Conservation (phyloP, 2,113 vertebrate genomes). For the Bungarus multicinctus region DNA sequence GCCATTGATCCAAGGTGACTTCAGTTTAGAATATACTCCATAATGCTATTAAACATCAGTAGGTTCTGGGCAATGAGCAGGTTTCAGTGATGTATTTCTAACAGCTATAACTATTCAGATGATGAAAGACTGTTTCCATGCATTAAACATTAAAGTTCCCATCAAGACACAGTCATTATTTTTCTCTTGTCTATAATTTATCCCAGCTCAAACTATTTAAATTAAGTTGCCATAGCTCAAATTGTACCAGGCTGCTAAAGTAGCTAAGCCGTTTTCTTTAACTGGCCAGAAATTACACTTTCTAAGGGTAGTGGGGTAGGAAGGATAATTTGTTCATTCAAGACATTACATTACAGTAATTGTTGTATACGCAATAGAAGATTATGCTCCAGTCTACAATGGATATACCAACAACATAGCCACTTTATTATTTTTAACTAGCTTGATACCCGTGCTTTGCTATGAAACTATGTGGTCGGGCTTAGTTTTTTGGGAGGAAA, state of each 20-base stretch:
- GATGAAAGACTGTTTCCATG: not conserved
- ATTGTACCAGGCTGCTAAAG: not conserved
- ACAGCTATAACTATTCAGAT: not conserved
- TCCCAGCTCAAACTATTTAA: not conserved
- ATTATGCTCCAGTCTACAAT: not conserved
- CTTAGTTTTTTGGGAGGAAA: no score
- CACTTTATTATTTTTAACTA: not conserved
- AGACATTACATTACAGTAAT: not conserved
- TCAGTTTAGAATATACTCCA: not conserved
- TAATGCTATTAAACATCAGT: not conserved
- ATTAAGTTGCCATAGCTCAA: not conserved
- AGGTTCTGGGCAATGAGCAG: not conserved
- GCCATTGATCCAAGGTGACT: not conserved
- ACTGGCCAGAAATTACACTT: not conserved
- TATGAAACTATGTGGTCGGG: no score
- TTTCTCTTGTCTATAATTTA: not conserved
- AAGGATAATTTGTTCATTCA: not conserved
- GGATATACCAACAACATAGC: not conserved
- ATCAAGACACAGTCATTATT: not conserved
- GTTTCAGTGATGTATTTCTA: not conserved
- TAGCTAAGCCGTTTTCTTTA: not conserved
- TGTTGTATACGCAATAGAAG: not conserved
- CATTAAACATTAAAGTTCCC: not conserved
- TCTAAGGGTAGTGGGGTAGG: not conserved
- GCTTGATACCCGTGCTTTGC: no score